Conservation (phyloP, 1,140 invertebrate species). For the Drosophila auraria region DNA sequence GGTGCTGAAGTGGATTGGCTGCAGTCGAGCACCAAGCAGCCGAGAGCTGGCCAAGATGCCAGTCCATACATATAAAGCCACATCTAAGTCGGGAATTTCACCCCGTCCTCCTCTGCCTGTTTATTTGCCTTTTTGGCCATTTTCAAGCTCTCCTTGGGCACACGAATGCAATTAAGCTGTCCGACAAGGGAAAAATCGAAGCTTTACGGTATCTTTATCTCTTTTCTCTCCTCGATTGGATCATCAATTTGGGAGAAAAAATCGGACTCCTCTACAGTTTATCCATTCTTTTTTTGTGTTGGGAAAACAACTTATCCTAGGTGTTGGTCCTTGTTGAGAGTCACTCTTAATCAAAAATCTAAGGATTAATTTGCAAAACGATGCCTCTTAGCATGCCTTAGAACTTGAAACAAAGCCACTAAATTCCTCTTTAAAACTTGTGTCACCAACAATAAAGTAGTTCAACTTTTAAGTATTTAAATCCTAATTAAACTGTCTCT, state of each 20-base stretch:
- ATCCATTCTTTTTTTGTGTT: background rate
- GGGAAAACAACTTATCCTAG: background rate
- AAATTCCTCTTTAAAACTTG: too few species aligned
- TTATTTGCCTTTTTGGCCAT: constrained; percentile 55
- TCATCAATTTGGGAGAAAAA: constrained; percentile 16
- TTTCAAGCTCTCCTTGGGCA: constrained; percentile 34
- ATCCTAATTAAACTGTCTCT: too few species aligned
- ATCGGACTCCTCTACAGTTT: background rate
- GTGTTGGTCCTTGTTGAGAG: background rate
- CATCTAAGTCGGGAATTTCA: constrained; percentile 50
- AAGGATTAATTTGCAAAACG: background rate
- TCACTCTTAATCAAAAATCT: background rate
- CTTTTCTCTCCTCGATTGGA: constrained; percentile 7
- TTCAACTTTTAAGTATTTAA: too few species aligned
- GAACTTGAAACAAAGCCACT: too few species aligned
- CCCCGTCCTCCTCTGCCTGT: constrained; percentile 15
- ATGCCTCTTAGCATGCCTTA: too few species aligned
- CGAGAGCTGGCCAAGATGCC: constrained; percentile 7
- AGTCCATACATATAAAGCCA: constrained; percentile 32
- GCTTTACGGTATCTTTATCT: constrained; percentile 13
- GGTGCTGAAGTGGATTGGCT: constrained; percentile 57
- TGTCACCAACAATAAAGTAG: too few species aligned
- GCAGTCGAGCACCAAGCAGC: background rate
- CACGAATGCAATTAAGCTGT: constrained; percentile 65
- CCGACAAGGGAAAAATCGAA: constrained; percentile 26